Percentiles rank a stretch among this genome's conserved stretches.
Evolutionary conservation across 2,113 vertebrate genomes (phyloP).

Genomic region (Dromaius novaehollandiae): DNA sequence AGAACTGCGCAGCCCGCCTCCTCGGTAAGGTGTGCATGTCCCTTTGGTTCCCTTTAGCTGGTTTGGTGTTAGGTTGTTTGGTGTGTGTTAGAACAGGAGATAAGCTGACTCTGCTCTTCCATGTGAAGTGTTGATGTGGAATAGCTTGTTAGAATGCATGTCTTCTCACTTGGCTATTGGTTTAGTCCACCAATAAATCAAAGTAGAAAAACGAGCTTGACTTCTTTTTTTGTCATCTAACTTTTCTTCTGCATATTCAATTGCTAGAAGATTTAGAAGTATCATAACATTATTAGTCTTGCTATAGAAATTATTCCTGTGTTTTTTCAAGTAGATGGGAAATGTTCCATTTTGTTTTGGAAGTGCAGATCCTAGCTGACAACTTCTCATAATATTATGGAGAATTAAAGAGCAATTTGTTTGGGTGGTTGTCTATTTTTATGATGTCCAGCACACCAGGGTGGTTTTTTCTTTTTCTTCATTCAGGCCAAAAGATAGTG

Average conservation of each 20-base stretch:
- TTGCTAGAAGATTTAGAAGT: neutral
- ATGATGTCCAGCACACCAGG: rapidly evolving
- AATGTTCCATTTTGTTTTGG: neutral
- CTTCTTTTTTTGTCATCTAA: rapidly evolving
- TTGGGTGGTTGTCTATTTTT: neutral
- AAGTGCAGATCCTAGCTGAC: neutral
- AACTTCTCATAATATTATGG: neutral
- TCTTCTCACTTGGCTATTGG: rapidly evolving
- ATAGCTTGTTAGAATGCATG: neutral
- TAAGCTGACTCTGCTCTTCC: rapidly evolving
- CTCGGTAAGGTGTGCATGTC: neutral
- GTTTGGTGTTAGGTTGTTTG: neutral
- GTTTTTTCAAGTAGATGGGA: too few species aligned
- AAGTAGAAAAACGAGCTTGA: neutral
- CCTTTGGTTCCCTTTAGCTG: rapidly evolving
- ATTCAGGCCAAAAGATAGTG: neutral
- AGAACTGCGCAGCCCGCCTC: neutral
- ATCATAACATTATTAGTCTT: rapidly evolving
- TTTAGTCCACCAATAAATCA: neutral
- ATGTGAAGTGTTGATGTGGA: neutral
- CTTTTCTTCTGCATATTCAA: rapidly evolving
- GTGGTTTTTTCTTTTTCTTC: neutral
- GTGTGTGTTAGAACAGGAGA: neutral
- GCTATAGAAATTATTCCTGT: rapidly evolving
- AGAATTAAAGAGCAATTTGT: neutral